A percentile compares a stretch with the other conserved stretches of the same genome.
Conservation (phyloP, 2,113 vertebrate genomes). For the human region DNA sequence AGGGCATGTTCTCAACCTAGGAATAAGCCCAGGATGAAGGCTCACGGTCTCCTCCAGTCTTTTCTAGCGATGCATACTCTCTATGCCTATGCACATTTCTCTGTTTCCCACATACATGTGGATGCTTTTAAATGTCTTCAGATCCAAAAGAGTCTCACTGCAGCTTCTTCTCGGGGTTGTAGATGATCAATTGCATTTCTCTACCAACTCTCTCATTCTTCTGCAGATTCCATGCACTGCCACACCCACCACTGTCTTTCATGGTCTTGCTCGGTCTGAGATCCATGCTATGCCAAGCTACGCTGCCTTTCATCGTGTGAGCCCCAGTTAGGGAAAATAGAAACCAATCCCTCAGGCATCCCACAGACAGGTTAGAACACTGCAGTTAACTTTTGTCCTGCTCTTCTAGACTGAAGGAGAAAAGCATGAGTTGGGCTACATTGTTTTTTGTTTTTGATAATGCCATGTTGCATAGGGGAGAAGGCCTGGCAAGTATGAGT, state of each 20-base stretch:
- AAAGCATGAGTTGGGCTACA: not conserved
- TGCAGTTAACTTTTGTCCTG: not conserved
- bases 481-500: not conserved
- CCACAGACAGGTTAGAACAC: not conserved
- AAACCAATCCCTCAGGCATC: not conserved
- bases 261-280: not conserved
- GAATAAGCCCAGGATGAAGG: not conserved
- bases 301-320: not conserved
- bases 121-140: not conserved
- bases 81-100: not conserved
- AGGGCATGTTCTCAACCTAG: not conserved
- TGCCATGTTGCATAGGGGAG: not conserved
- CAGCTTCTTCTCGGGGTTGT: not conserved
- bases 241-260: not conserved
- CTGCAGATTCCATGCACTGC: not conserved
- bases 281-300: not conserved
- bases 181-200: not conserved
- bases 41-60: not conserved
- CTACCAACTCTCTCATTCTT: not conserved
- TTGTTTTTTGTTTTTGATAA: not conserved
- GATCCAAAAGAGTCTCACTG: not conserved
- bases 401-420: not conserved
- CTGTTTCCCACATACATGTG: not conserved
- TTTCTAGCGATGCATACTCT: not conserved
- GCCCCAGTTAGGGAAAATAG: not conserved